Evolutionary conservation across 2,888 invertebrate genomes (phyloP), one percentile per base, ranked within the genome.

Genomic region (Nemurella pictetii): DNA sequence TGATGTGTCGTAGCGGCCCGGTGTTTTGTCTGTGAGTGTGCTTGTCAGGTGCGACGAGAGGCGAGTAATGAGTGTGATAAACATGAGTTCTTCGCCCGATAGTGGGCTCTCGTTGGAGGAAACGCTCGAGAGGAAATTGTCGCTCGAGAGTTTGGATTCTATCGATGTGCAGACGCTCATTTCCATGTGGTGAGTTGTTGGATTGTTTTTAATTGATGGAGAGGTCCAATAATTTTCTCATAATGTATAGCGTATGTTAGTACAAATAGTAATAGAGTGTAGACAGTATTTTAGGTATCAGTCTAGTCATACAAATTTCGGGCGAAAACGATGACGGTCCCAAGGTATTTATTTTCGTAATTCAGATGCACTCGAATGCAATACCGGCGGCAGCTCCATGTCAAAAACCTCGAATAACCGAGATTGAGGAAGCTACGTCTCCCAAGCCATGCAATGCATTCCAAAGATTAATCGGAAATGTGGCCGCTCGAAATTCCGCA

Each of bases 31-130:
- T 12, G 55, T 55, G 55, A 12, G 20, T 26, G 25, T 2, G 28
- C 73, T 26, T 26, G 75, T 1, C 26, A n/a, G n/a, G 12, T 1
- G 7, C 26, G 55, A 7, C 32, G 55, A 26, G 12, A 27, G 9
- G 26, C 12, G 9, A 75, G 27, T 28, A 73, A 20, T 20, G 73
- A 25, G 73, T 75, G 26, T 75, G 75, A 75, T 27, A 75, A 75
- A 72, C 36, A 15, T 88, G 88, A 87, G 87, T 83, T 87, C 87
- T 55, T 88, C 88, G 26, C 87, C 88, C 26, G 89, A 89, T 84
- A 89, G 88, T 86, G 89, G 89, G n/a, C 87, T 89, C 77, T 87
- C 87, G 7, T 86, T 88, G 80, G 89, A 89, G 85, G 88, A 88
- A 83, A 87, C 88, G 85, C 85, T 88, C 80, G 88, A 88, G 83